phyloP scores from a whole-genome alignment of 2,888 invertebrate species.

The Andrena chrysosceles region DNA sequence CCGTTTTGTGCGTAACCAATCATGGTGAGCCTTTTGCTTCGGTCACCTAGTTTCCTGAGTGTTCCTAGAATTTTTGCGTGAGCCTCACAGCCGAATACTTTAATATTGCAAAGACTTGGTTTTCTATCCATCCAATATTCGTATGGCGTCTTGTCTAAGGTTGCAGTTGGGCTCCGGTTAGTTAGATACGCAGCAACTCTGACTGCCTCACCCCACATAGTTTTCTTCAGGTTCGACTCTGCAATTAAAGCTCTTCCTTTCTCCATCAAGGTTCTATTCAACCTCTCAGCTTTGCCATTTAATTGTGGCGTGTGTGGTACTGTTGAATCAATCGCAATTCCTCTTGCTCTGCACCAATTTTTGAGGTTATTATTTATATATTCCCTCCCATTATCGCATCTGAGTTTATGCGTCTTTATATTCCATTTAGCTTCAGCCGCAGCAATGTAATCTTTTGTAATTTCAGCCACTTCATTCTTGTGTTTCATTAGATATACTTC shows the following conservation, averaged over 20 bases:
- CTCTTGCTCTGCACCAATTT: background rate
- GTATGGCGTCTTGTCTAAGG: background rate
- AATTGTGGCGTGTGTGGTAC: too few species aligned
- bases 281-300: background rate
- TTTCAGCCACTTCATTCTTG: too few species aligned
- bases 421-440: too few species aligned
- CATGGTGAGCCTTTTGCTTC: background rate
- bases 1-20: background rate
- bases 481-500: too few species aligned
- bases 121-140: background rate
- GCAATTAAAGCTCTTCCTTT: background rate
- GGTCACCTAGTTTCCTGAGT: background rate
- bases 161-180: background rate
- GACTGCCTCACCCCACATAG: background rate
- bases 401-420: too few species aligned
- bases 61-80: background rate
- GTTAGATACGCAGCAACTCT: background rate
- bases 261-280: background rate
- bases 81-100: background rate
- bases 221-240: background rate
- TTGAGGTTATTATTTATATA: background rate
- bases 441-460: too few species aligned
- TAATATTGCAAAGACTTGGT: background rate
- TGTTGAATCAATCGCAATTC: background rate
- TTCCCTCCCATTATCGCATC: too few species aligned